These are phyloP conservation scores for Melanogrammus aeglefinus DNA, from an alignment of 2,797 vertebrate genomes.

Conservation along the genomic window DNA sequence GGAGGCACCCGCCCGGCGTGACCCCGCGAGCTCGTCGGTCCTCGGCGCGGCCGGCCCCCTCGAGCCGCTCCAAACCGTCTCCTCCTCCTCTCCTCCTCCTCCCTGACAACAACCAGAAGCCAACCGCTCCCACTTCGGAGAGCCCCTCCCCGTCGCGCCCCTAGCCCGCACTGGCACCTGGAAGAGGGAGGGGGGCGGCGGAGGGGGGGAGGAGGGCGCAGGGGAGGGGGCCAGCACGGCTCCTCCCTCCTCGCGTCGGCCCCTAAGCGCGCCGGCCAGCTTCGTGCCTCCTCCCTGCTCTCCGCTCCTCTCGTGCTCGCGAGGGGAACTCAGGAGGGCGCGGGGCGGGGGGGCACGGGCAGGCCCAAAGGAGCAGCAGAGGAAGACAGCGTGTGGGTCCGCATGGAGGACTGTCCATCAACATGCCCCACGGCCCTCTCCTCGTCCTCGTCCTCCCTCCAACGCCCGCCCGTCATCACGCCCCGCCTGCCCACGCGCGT, in stretches of 20 bases:
- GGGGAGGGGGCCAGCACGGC: constrained; percentile 76
- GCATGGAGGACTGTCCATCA: constrained; percentile 98
- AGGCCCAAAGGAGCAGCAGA: constrained; percentile 70
- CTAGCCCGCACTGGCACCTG: constrained; percentile 92
- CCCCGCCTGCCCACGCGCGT: constrained; percentile 51
- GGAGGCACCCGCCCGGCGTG: too few species aligned
- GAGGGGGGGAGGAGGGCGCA: constrained; percentile 6
- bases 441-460: constrained; percentile 83
- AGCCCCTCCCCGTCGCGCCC: constrained; percentile 84
- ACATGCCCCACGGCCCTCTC: constrained; percentile 94
- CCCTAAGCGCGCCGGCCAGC: constrained; percentile 96
- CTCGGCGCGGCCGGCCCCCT: not conserved
- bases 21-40: not conserved
- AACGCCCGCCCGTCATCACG: constrained; percentile 75
- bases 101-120: not conserved
- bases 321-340: constrained; percentile 72
- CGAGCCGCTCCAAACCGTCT: constrained; percentile 52
- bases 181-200: constrained; percentile 84
- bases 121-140: constrained; percentile 89
- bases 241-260: constrained; percentile 92
- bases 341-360: constrained; percentile 81
- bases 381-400: constrained; percentile 96
- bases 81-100: not conserved
- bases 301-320: constrained; percentile 98
- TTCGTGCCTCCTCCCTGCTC: constrained; percentile 94